These are phyloP conservation scores for Amphipoea lucens DNA, from an alignment of 2,888 invertebrate genomes.

Conservation along the genomic window DNA sequence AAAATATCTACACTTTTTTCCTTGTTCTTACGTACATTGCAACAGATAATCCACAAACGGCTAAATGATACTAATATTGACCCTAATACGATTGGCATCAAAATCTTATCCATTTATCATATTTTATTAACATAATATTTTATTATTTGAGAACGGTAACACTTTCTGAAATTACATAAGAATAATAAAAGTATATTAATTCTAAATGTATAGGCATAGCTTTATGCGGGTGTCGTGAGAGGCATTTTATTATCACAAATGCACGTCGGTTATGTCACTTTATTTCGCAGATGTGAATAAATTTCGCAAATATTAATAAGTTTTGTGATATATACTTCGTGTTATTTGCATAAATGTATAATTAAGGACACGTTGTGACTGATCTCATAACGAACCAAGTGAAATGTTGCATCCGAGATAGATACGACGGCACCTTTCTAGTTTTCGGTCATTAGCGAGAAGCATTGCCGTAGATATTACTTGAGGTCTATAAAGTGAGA, in stretches of 20 bases:
- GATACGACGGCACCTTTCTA: slow-evolving; percentile 52
- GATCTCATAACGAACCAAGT: slow-evolving; percentile 55
- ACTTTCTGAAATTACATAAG: slow-evolving; percentile 45
- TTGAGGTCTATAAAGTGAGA: slow-evolving; percentile 38
- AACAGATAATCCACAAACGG: slow-evolving; percentile 8
- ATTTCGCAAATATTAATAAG: slow-evolving; percentile 44
- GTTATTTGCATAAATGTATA: slow-evolving; percentile 63
- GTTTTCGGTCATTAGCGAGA: slow-evolving; percentile 55
- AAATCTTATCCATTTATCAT: slow-evolving; percentile 21
- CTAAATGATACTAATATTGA: slow-evolving; percentile 16
- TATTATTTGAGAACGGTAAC: slow-evolving; percentile 22
- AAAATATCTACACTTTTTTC: slow-evolving; percentile 18
- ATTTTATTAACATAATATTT: slow-evolving; percentile 16
- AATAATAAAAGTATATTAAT: slow-evolving; percentile 17
- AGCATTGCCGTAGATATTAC: slow-evolving; percentile 38
- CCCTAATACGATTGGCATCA: not conserved
- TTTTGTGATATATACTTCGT: slow-evolving; percentile 55
- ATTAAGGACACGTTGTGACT: slow-evolving; percentile 56
- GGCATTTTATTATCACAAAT: slow-evolving; percentile 41
- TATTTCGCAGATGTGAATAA: slow-evolving; percentile 49
- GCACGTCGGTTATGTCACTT: slow-evolving; percentile 49
- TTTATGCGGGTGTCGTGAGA: slow-evolving; percentile 21
- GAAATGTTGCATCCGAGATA: slow-evolving; percentile 61
- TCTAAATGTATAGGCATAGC: slow-evolving; percentile 30
- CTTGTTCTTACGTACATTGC: slow-evolving; percentile 15